Percentiles rank a stretch among this genome's conserved stretches.
These are phyloP conservation scores for Nixonia krombeini DNA, from an alignment of 1,140 invertebrate species.

Conservation along the genomic window DNA sequence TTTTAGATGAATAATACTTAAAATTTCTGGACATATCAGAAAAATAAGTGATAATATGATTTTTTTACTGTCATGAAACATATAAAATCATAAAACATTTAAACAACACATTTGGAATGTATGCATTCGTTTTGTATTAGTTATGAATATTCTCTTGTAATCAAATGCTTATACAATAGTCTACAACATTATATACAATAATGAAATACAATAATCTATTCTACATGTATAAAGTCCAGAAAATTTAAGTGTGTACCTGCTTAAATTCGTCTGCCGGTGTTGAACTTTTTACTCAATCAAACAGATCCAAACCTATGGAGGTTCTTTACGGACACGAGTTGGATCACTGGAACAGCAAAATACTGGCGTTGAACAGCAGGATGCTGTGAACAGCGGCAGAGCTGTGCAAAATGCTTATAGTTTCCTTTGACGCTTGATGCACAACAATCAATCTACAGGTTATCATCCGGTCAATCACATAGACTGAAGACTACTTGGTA, in stretches of 20 bases:
- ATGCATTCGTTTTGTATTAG: no score
- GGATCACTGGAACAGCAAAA: slow-evolving; percentile 75
- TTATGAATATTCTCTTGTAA: no score
- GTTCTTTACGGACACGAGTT: slow-evolving; percentile 77
- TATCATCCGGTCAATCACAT: slow-evolving; percentile 56
- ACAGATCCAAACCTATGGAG: slow-evolving; percentile 75
- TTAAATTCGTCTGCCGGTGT: neutral
- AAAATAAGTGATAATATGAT: no score
- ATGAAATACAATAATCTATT: no score
- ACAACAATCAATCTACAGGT: slow-evolving; percentile 53
- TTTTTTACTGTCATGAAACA: no score
- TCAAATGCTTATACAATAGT: no score
- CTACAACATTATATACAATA: no score
- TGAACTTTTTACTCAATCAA: slow-evolving; percentile 25
- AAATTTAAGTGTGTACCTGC: slow-evolving; percentile 39
- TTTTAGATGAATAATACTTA: slow-evolving; percentile 46
- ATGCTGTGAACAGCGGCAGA: slow-evolving; percentile 71
- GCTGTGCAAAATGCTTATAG: slow-evolving; percentile 83
- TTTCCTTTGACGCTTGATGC: slow-evolving; percentile 76
- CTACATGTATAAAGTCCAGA: no score
- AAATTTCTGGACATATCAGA: slow-evolving; percentile 53
- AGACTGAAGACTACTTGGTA: slow-evolving; percentile 46
- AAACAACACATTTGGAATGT: no score
- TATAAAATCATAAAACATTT: no score
- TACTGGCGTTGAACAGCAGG: slow-evolving; percentile 58